Conservation (phyloP, 2,888 invertebrate species). For the Drosophila parthenogenetica region DNA sequence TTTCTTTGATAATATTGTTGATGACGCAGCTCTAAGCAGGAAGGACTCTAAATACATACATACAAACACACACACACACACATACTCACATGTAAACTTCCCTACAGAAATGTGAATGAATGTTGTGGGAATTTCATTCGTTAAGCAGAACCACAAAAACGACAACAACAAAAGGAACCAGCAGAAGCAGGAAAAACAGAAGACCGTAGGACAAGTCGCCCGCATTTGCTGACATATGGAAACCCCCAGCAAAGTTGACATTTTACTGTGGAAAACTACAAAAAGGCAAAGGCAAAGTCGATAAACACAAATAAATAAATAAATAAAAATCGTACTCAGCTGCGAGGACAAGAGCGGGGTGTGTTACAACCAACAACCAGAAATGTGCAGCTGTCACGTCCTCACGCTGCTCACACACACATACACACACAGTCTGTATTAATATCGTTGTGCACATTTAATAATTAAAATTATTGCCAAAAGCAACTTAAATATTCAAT, state of each 20-base stretch:
- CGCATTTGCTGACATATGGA: constrained; percentile 46
- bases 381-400: not conserved
- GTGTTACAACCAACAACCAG: not conserved
- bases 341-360: not conserved
- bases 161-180: constrained; percentile 12
- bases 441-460: constrained; percentile 33
- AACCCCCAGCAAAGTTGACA: constrained; percentile 29
- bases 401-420: not conserved
- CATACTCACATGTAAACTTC: not conserved
- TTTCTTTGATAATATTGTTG: constrained; percentile 64
- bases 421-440: constrained; percentile 16
- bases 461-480: constrained; percentile 39
- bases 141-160: constrained; percentile 12
- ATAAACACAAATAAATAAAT: constrained; percentile 21
- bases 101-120: constrained; percentile 54
- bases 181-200: not conserved
- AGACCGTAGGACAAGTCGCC: constrained; percentile 11
- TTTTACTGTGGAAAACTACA: constrained; percentile 5
- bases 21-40: constrained; percentile 62
- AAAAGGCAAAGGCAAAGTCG: not conserved
- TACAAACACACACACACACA: constrained; percentile 5
- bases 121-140: constrained; percentile 35
- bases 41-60: constrained; percentile 30
- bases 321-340: constrained; percentile 18
- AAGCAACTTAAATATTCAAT: constrained; percentile 73